phyloP scores from a whole-genome alignment of 2,113 vertebrate genomes.

The Hippocampus mohnikei region DNA sequence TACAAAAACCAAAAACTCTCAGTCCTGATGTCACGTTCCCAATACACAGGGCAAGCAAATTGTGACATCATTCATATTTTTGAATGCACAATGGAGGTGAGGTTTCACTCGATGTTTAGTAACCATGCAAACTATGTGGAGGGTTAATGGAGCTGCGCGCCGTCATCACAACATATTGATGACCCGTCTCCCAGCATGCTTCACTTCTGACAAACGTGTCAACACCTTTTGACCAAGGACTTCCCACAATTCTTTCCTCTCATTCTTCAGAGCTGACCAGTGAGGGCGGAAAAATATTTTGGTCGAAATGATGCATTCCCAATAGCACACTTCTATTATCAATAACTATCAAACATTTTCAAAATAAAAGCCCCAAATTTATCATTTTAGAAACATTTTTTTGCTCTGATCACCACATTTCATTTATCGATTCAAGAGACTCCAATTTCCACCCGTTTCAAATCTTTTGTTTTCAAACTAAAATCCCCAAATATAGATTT shows the following conservation, averaged over 20 bases:
- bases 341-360: too few relatives aligned
- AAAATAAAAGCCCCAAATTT: too few relatives aligned
- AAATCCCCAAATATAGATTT: too few relatives aligned
- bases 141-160: constrained; percentile 48
- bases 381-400: too few relatives aligned
- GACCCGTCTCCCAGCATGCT: constrained; percentile 26
- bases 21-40: neutral
- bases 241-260: neutral
- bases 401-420: too few relatives aligned
- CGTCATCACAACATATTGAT: constrained; percentile 17
- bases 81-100: constrained; percentile 18
- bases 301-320: too few relatives aligned
- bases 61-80: neutral
- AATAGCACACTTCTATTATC: too few relatives aligned
- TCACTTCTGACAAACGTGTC: neutral
- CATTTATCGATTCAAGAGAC: too few relatives aligned
- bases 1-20: neutral
- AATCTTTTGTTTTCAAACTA: too few relatives aligned
- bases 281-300: neutral
- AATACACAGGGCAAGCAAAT: constrained; percentile 1
- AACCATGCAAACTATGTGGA: constrained; percentile 55
- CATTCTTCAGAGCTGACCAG: neutral
- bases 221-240: neutral
- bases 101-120: constrained; percentile 32
- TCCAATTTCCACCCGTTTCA: too few relatives aligned